Evolutionary conservation across 2,888 invertebrate genomes (phyloP), one percentile per base, ranked within the genome.

Genomic region (Bombylius discolor): DNA sequence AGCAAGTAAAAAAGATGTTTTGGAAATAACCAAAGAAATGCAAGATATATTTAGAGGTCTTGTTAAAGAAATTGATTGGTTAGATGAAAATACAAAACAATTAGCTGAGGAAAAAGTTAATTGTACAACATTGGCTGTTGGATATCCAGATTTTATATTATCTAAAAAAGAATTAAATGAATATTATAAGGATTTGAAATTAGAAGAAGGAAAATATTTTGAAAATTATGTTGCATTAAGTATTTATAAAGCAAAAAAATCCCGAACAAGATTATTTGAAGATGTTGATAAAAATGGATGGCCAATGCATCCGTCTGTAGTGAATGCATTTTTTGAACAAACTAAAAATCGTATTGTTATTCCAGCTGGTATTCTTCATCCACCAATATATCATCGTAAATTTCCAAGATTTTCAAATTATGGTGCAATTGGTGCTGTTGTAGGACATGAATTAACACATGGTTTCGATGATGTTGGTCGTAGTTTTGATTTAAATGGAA

Each of bases 291-390:
- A 85, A 69, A 86, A 87, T 0, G 83, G 83, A 68, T 89, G 83
- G 85, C 82, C 81, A 49, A 90, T 91, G 88, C 82, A 89, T 0
- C 87, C 93, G 31, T 85, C 89, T 8, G 86, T 88, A 0, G 89
- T 93, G 0, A 94, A 94, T 70, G 92, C 94, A 0, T 93, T 92
- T 72, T 94, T 94, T 74, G 89, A 91, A 0, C 90, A 93, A 0
- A 89, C 89, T 0, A 89, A 90, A 73, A 93, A 93, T 71, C 88
- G 89, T 66, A 89, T 90, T 69, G 94, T 93, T 0, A 94, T 96
- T 69, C 95, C 95, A 0, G 94, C 94, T 4, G 93, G 93, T 0
- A 92, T 95, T 52, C 78, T 95, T 0, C 95, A 95, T 68, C 81
- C 86, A 56, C 93, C 94, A 0, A 94, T 95, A 72, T 96, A 92